Percentiles rank a stretch among this genome's conserved stretches.
Evolutionary conservation across 2,113 vertebrate genomes (phyloP).

Genomic region (Puma concolor): DNA sequence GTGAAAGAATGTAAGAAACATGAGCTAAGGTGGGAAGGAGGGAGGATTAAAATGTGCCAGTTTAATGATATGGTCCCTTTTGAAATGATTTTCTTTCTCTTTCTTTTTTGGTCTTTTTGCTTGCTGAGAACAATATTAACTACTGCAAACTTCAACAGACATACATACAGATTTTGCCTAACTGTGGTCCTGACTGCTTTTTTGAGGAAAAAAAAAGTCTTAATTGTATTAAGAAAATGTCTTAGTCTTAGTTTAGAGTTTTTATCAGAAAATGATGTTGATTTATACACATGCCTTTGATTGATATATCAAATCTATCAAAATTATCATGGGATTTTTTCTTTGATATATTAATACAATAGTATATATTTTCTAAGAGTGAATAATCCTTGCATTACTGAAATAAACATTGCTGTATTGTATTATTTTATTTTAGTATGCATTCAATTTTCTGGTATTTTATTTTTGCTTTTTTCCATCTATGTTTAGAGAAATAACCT

Average conservation of each 20-base stretch:
- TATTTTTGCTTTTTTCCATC: background rate
- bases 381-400: background rate
- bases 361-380: background rate
- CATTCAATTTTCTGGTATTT: background rate
- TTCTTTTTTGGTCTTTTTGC: background rate
- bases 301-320: background rate
- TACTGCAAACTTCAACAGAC: background rate
- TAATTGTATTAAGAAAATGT: slow-evolving; percentile 23
- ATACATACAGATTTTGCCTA: background rate
- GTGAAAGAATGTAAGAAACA: background rate
- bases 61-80: background rate
- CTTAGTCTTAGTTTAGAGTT: background rate
- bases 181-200: background rate
- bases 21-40: background rate
- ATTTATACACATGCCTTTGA: background rate
- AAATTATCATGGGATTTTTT: background rate
- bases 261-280: slow-evolving; percentile 31
- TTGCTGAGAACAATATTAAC: background rate
- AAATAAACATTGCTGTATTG: background rate
- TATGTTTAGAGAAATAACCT: slow-evolving; percentile 20
- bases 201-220: background rate
- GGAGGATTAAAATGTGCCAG: background rate
- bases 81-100: background rate
- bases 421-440: slow-evolving; percentile 22
- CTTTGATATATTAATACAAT: background rate